A percentile compares a stretch with the other conserved stretches of the same genome.
phyloP scores from a whole-genome alignment of 2,888 invertebrate genomes.

The Drosophila formosana region DNA sequence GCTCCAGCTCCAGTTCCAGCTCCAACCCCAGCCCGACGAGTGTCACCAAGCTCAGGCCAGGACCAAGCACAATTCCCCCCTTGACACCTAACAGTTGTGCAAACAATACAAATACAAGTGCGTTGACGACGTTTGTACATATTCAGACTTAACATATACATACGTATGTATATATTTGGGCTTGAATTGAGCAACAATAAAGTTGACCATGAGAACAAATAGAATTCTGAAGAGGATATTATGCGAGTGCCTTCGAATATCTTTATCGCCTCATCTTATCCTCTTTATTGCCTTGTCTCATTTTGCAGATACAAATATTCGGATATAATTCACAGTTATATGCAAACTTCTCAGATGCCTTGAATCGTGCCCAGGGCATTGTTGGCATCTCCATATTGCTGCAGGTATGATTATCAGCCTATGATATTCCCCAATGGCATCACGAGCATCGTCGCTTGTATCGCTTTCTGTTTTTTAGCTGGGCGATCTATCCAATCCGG shows the following conservation, averaged over 20 bases:
- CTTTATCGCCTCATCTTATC: background rate
- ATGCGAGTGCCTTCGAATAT: background rate
- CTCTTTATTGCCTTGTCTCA: constrained; percentile 1
- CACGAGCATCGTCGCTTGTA: too few relatives aligned
- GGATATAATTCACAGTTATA: constrained; percentile 99
- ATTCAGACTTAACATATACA: constrained; percentile 2
- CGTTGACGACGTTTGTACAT: constrained; percentile 54
- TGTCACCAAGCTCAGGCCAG: background rate
- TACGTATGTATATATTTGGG: constrained; percentile 50
- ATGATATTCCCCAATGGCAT: too few relatives aligned
- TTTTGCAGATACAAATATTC: constrained; percentile 97
- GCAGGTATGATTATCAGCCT: constrained; percentile 88
- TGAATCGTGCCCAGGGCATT: constrained; percentile 97
- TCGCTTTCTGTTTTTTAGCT: constrained; percentile 87
- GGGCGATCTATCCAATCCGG: constrained; percentile 96
- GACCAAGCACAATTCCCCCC: background rate
- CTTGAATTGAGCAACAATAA: constrained; percentile 70
- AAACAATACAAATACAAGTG: constrained; percentile 29
- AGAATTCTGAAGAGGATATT: background rate
- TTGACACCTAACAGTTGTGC: constrained; percentile 12
- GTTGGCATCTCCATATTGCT: constrained; percentile 96
- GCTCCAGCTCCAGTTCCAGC: too few relatives aligned
- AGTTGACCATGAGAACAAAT: background rate
- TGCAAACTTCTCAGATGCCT: constrained; percentile 97
- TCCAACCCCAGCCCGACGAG: background rate